Evolutionary conservation across 2,113 vertebrate species (phyloP).

Genomic region (Eclectus roratus): DNA sequence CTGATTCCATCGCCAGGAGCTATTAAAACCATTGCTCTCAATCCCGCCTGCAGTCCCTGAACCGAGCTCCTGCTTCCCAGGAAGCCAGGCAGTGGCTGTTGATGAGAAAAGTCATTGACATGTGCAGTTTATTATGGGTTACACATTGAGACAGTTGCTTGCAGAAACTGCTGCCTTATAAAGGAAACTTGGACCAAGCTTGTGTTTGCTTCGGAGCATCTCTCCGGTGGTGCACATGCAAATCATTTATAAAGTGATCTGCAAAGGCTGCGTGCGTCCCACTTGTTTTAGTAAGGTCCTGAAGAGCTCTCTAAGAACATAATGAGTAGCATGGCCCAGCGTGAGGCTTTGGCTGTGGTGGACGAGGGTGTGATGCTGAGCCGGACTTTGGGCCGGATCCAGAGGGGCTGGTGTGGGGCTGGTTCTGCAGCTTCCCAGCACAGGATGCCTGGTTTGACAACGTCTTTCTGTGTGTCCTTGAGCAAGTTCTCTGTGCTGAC

Average conservation of each 20-base stretch:
- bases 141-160: not conserved
- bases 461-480: not conserved
- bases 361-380: rapidly evolving
- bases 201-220: not conserved
- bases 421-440: not conserved
- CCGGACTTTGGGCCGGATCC: not conserved
- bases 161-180: not conserved
- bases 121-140: not conserved
- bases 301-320: not conserved
- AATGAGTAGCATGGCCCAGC: not conserved
- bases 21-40: not conserved
- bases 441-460: not conserved
- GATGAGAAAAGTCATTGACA: not conserved
- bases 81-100: not conserved
- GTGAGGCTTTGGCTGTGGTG: not conserved
- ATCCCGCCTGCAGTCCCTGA: not conserved
- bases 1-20: not conserved
- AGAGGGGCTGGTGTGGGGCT: not conserved
- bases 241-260: not conserved
- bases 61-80: not conserved
- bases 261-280: not conserved
- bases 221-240: not conserved
- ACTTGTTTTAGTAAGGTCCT: not conserved
- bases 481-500: not conserved
- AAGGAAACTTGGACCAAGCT: not conserved